These are phyloP conservation scores for Microcebus griseorufus DNA, from an alignment of 2,113 vertebrate species.

Conservation along the genomic window DNA sequence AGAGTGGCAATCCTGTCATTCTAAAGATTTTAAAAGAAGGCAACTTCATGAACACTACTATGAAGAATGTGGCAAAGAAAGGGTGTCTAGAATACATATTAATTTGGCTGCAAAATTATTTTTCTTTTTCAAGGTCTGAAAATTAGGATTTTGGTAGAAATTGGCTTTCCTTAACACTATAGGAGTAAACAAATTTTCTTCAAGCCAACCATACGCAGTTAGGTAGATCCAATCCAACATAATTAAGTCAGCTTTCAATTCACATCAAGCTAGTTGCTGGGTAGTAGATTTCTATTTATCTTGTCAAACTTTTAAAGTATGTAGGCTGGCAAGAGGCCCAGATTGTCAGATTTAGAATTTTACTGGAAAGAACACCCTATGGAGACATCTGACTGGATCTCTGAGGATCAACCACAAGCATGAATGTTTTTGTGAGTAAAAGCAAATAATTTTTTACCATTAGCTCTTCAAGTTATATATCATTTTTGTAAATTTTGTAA, in stretches of 20 bases:
- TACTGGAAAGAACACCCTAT: slow-evolving; percentile 50
- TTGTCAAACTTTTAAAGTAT: slow-evolving; percentile 54
- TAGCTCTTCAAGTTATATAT: slow-evolving; percentile 1
- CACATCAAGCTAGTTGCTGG: not conserved
- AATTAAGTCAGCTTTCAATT: slow-evolving; percentile 36
- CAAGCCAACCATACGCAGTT: not conserved
- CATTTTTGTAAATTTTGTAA: not conserved
- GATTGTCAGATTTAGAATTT: slow-evolving; percentile 54
- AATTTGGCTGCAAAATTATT: not conserved
- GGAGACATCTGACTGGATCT: slow-evolving; percentile 41
- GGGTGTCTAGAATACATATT: not conserved
- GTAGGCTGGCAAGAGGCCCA: slow-evolving; percentile 48
- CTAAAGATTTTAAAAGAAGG: slow-evolving; percentile 34
- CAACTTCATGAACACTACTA: not conserved
- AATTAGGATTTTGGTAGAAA: slow-evolving; percentile 1
- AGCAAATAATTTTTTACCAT: slow-evolving; percentile 31
- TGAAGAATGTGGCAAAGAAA: not conserved
- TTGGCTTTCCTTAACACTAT: not conserved
- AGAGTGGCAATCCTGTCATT: not conserved
- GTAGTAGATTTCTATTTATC: slow-evolving; percentile 46
- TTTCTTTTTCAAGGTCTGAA: not conserved
- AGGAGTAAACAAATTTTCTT: slow-evolving; percentile 13
- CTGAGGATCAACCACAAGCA: slow-evolving; percentile 26
- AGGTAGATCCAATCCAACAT: not conserved
- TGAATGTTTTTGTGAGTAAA: slow-evolving; percentile 36